Evolutionary conservation across 2,888 invertebrate species (phyloP).

Genomic region (Lasioglossum calceatum): DNA sequence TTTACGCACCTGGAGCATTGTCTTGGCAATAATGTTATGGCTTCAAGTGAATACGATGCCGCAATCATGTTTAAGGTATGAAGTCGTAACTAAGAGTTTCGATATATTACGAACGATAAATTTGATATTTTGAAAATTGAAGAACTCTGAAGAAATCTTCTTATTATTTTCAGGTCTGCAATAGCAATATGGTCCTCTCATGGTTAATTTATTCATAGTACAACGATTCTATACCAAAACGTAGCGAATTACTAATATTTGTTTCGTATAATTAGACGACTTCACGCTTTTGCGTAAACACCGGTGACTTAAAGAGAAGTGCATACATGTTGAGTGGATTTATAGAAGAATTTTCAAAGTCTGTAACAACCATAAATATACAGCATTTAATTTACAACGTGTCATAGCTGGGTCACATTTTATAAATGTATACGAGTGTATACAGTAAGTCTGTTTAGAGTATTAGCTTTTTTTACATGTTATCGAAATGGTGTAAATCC

Average conservation of each 20-base stretch:
- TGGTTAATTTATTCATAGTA: slow-evolving; percentile 36
- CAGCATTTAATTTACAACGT: slow-evolving; percentile 11
- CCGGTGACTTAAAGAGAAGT: slow-evolving; percentile 6
- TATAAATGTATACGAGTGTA: neutral
- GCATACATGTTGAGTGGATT: slow-evolving; percentile 6
- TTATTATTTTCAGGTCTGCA: slow-evolving; percentile 58
- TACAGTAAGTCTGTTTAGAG: neutral
- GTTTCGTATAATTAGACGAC: slow-evolving; percentile 20
- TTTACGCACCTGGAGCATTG: slow-evolving; percentile 91
- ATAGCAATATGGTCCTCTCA: slow-evolving; percentile 59
- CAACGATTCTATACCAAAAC: slow-evolving; percentile 18
- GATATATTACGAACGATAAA: neutral
- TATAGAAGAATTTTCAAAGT: slow-evolving; percentile 23
- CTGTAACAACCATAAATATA: neutral
- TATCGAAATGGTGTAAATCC: neutral
- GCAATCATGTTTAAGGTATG: slow-evolving; percentile 87
- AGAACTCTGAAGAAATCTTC: neutral
- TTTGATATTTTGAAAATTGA: neutral
- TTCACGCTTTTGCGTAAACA: slow-evolving; percentile 17
- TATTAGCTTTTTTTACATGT: slow-evolving; percentile 8
- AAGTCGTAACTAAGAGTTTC: slow-evolving; percentile 21
- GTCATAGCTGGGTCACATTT: slow-evolving; percentile 5
- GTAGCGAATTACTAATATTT: slow-evolving; percentile 27
- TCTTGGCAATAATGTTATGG: slow-evolving; percentile 89
- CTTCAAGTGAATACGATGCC: slow-evolving; percentile 88